phyloP scores from a whole-genome alignment of 2,888 invertebrate species.

The Agelastica alni region DNA sequence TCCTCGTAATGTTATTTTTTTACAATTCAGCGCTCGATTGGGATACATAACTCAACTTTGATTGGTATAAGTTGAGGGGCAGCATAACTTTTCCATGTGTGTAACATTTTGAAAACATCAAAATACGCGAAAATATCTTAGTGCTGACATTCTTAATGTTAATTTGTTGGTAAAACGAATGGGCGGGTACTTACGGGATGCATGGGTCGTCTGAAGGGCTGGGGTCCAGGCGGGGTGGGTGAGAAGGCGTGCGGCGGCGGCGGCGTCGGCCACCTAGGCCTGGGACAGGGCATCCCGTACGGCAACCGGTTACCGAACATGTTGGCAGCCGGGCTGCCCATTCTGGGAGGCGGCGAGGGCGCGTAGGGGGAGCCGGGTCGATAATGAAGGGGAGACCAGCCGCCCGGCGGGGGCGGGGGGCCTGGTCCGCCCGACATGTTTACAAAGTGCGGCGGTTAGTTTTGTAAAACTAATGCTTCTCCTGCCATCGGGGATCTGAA shows the following conservation, averaged over 20 bases:
- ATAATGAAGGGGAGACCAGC: constrained; percentile 67
- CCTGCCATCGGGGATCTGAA: constrained; percentile 44
- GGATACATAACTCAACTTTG: too few species aligned
- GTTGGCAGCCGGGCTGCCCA: constrained; percentile 55
- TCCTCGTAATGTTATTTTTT: too few species aligned
- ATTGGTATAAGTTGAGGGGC: too few species aligned
- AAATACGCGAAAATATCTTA: too few species aligned
- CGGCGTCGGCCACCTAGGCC: constrained; percentile 69
- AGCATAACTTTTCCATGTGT: too few species aligned
- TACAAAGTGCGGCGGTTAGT: constrained; percentile 28
- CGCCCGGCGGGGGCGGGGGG: constrained; percentile 56
- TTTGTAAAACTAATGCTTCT: constrained; percentile 16
- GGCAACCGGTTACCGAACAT: constrained; percentile 59
- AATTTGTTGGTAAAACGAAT: not conserved
- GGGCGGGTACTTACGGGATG: constrained; percentile 53
- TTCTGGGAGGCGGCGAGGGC: constrained; percentile 72
- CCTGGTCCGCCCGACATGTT: constrained; percentile 53
- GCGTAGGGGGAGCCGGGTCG: constrained; percentile 78
- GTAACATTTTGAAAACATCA: too few species aligned
- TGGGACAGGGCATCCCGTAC: constrained; percentile 66
- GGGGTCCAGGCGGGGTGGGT: constrained; percentile 48
- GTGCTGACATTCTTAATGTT: too few species aligned
- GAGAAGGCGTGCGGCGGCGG: constrained; percentile 57
- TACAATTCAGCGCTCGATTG: too few species aligned
- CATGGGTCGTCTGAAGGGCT: constrained; percentile 55